phyloP scores from a whole-genome alignment of 2,113 vertebrate genomes.

The Stictonetta naevosa region DNA sequence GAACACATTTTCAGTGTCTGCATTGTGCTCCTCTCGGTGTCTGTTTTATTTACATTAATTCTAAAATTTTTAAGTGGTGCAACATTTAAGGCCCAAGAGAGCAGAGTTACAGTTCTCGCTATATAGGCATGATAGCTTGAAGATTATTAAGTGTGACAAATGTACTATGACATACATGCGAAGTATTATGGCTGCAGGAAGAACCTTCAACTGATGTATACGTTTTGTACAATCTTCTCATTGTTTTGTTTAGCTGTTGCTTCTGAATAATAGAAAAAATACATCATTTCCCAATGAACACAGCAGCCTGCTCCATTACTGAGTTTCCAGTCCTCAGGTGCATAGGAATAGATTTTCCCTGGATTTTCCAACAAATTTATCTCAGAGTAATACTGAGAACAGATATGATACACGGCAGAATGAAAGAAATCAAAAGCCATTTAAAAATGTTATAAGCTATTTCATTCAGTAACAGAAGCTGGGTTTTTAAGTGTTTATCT shows the following conservation, averaged over 20 bases:
- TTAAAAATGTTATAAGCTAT: too few relatives aligned
- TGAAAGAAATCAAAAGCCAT: neutral
- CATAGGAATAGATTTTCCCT: neutral
- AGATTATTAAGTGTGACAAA: neutral
- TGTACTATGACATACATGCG: neutral
- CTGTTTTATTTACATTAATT: conserved; percentile 17
- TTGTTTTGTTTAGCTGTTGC: neutral
- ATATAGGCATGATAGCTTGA: neutral
- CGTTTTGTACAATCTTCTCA: neutral
- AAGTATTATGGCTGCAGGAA: neutral
- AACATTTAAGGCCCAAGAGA: neutral
- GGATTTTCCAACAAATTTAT: neutral
- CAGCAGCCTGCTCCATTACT: neutral
- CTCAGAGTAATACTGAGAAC: neutral
- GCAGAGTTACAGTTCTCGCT: neutral
- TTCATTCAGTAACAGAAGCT: neutral
- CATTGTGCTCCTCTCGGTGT: neutral
- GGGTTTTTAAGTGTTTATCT: neutral
- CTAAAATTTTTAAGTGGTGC: neutral
- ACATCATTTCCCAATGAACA: neutral
- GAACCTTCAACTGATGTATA: neutral
- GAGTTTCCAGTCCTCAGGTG: neutral
- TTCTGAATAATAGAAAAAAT: neutral
- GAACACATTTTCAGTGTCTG: neutral
- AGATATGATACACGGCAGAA: neutral